These are phyloP conservation scores for Petrolisthes manimaculis DNA, from an alignment of 2,888 invertebrate genomes.

Conservation along the genomic window DNA sequence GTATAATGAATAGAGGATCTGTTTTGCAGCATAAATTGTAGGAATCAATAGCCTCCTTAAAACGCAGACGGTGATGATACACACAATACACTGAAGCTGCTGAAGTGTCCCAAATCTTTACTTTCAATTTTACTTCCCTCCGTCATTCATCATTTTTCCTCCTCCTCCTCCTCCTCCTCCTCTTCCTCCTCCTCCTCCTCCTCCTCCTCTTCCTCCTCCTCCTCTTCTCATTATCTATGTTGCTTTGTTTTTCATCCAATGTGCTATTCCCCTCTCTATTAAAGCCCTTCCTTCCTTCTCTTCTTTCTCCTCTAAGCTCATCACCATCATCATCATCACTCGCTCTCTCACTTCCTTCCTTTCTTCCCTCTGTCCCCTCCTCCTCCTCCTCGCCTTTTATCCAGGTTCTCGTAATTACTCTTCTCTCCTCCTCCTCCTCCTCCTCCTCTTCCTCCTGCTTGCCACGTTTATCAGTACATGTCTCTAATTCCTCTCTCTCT, in stretches of 20 bases:
- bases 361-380: background rate
- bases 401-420: background rate
- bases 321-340: background rate
- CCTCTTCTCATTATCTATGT: background rate
- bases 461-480: background rate
- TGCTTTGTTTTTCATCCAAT: background rate
- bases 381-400: background rate
- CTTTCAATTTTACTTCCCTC: background rate
- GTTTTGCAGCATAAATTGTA: too few relatives aligned
- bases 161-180: background rate
- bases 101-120: too few relatives aligned
- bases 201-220: background rate
- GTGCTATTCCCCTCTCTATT: background rate
- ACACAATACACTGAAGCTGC: too few relatives aligned
- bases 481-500: constrained; percentile 5
- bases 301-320: background rate
- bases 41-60: too few relatives aligned
- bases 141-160: background rate
- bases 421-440: background rate
- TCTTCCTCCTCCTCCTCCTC: background rate
- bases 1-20: too few relatives aligned
- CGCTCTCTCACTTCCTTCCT: constrained; percentile 19
- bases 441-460: background rate
- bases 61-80: too few relatives aligned
- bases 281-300: background rate